Conservation (phyloP, 2,888 invertebrate genomes). For the Limnephilus auricula region DNA sequence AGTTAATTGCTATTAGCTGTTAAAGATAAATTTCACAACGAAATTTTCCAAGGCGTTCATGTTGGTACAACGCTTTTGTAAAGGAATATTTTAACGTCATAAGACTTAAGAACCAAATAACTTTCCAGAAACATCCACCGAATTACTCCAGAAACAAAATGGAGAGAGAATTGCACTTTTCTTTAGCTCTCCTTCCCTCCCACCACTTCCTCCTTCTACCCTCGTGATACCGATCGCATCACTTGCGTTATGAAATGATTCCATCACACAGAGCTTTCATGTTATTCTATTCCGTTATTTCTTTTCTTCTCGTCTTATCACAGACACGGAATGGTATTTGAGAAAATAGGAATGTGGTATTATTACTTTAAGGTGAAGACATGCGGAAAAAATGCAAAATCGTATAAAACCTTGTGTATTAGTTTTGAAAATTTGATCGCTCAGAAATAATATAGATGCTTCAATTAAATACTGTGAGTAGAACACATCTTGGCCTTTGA, state of each 20-base stretch:
- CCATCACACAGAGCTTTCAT: slow-evolving; percentile 63
- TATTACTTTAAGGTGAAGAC: too few species aligned
- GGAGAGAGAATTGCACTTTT: slow-evolving; percentile 35
- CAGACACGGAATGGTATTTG: not conserved
- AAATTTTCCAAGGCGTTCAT: not conserved
- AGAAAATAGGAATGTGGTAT: not conserved
- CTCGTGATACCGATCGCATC: slow-evolving; percentile 61
- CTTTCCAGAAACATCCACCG: slow-evolving; percentile 5
- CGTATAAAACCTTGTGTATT: too few species aligned
- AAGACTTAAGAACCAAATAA: slow-evolving; percentile 32
- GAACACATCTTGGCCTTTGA: too few species aligned
- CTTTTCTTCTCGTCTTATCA: not conserved
- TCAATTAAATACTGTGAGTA: too few species aligned
- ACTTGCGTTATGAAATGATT: slow-evolving; percentile 66
- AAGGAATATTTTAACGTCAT: not conserved
- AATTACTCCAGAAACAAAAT: slow-evolving; percentile 25
- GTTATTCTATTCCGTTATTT: slow-evolving; percentile 50
- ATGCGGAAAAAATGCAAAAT: too few species aligned
- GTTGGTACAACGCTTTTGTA: too few species aligned
- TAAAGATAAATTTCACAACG: too few species aligned
- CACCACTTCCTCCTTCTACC: slow-evolving; percentile 10
- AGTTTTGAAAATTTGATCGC: too few species aligned
- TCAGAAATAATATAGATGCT: too few species aligned
- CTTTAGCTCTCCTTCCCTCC: not conserved
- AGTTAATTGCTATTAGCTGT: too few species aligned